These are phyloP conservation scores for Trachemys scripta DNA, from an alignment of 2,113 vertebrate species.

Conservation along the genomic window DNA sequence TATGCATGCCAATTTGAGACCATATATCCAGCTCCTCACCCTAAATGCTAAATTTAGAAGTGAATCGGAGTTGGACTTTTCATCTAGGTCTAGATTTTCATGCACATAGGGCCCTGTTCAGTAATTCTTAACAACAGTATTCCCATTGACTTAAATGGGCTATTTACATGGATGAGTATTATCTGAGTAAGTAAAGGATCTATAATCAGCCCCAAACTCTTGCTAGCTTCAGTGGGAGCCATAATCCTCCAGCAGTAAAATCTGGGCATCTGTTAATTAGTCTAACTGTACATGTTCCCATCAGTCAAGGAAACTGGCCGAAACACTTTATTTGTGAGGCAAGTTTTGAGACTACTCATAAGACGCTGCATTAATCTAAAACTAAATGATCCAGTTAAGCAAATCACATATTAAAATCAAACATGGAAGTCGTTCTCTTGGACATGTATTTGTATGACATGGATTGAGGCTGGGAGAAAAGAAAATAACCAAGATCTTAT, in stretches of 20 bases:
- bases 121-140: neutral
- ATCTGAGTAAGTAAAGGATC: neutral
- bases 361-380: neutral
- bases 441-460: neutral
- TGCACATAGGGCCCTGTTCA: fast-evolving
- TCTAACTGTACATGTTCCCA: neutral
- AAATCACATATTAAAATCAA: neutral
- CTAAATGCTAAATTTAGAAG: neutral
- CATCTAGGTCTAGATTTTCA: neutral
- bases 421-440: neutral
- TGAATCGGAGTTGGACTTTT: neutral
- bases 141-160: neutral
- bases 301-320: neutral
- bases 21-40: neutral
- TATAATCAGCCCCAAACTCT: neutral
- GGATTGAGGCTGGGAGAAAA: neutral
- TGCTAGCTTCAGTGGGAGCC: neutral
- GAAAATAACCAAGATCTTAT: neutral
- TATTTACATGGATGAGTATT: neutral
- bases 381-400: neutral
- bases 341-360: neutral
- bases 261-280: neutral
- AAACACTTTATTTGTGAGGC: neutral
- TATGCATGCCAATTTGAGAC: neutral
- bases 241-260: neutral